These are phyloP conservation scores for Iphiclides podalirius DNA, from an alignment of 2,888 invertebrate species.

Conservation along the genomic window DNA sequence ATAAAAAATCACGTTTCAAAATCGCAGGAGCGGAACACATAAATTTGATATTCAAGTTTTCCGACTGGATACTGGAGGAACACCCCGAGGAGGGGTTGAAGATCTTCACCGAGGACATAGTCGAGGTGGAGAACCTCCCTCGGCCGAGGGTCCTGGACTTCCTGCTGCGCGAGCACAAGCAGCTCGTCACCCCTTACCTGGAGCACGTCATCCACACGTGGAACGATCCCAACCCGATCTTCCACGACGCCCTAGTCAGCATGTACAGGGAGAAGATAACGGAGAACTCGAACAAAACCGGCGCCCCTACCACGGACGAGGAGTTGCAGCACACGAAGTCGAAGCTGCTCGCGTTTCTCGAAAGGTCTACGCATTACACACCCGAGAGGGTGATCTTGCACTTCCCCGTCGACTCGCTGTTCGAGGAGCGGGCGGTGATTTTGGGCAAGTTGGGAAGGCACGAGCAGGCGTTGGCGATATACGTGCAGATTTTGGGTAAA, in stretches of 20 bases:
- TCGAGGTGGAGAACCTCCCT: slow-evolving; percentile 94
- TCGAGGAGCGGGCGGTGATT: slow-evolving; percentile 97
- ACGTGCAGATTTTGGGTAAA: slow-evolving; percentile 89
- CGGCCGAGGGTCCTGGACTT: slow-evolving; percentile 94
- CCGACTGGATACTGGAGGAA: slow-evolving; percentile 93
- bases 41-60: slow-evolving; percentile 95
- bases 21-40: slow-evolving; percentile 85
- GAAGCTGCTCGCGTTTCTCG: slow-evolving; percentile 88
- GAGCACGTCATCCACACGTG: slow-evolving; percentile 96
- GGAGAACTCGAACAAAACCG: slow-evolving; percentile 39
- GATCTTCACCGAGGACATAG: slow-evolving; percentile 92
- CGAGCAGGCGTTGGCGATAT: slow-evolving; percentile 95
- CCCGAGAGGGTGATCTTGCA: slow-evolving; percentile 92
- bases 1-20: no score
- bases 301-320: slow-evolving; percentile 54
- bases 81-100: slow-evolving; percentile 94
- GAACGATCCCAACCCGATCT: slow-evolving; percentile 90
- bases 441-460: slow-evolving; percentile 94
- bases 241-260: slow-evolving; percentile 95
- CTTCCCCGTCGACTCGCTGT: slow-evolving; percentile 91
- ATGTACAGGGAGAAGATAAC: slow-evolving; percentile 90
- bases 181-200: slow-evolving; percentile 93
- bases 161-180: slow-evolving; percentile 88
- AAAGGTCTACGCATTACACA: slow-evolving; percentile 89
- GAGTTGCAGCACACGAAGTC: slow-evolving; percentile 63